A percentile compares a stretch with the other conserved stretches of the same genome.
These are phyloP conservation scores for Antechinus stuartii DNA, from an alignment of 2,113 vertebrate species.

Conservation along the genomic window DNA sequence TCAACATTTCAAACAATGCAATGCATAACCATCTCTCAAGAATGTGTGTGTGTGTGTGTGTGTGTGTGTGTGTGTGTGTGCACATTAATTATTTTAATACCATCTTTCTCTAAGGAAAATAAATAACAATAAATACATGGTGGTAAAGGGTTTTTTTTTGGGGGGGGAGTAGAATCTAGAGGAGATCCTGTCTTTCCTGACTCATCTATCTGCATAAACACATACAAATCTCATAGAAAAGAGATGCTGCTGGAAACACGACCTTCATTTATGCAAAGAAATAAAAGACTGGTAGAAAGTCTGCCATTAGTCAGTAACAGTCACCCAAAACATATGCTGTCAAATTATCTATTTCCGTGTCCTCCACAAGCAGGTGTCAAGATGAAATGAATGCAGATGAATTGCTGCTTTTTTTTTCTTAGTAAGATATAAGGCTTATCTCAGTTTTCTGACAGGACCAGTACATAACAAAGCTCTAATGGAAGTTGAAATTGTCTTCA, in stretches of 20 bases:
- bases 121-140: slow-evolving; percentile 20
- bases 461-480: slow-evolving; percentile 74
- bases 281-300: slow-evolving; percentile 61
- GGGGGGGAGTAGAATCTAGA: neutral
- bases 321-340: slow-evolving; percentile 71
- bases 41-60: neutral
- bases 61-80: neutral
- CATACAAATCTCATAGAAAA: slow-evolving; percentile 54
- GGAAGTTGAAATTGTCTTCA: slow-evolving; percentile 78
- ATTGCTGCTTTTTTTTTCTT: slow-evolving; percentile 68
- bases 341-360: slow-evolving; percentile 70
- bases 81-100: neutral
- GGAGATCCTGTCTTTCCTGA: slow-evolving; percentile 44
- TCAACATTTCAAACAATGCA: neutral
- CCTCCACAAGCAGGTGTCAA: slow-evolving; percentile 52
- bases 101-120: neutral
- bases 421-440: slow-evolving; percentile 45
- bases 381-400: slow-evolving; percentile 76
- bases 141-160: neutral
- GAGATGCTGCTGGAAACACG: slow-evolving; percentile 42
- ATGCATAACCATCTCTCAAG: neutral
- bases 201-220: slow-evolving; percentile 59
- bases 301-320: slow-evolving; percentile 55
- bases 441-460: slow-evolving; percentile 75
- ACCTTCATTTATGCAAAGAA: slow-evolving; percentile 63